phyloP scores from a whole-genome alignment of 2,797 vertebrate species.

The Prunella strophiata region DNA sequence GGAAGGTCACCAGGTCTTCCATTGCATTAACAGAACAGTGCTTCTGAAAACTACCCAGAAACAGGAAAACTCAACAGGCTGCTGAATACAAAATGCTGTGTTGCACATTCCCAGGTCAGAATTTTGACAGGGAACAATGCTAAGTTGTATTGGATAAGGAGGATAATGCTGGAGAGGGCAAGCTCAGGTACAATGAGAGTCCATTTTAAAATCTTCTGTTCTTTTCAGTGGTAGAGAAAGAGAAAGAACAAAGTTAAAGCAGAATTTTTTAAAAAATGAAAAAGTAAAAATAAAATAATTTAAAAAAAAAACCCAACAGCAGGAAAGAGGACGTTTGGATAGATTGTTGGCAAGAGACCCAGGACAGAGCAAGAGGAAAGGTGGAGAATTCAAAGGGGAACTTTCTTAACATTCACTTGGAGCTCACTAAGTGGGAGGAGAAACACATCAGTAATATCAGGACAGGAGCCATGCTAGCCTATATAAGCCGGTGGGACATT shows the following conservation, averaged over 20 bases:
- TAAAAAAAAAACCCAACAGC: not conserved
- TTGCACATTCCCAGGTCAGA: not conserved
- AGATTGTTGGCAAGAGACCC: not conserved
- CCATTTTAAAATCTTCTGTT: not conserved
- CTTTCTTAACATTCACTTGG: not conserved
- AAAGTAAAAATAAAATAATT: not conserved
- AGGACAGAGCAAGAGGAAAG: conserved; percentile 31
- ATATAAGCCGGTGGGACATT: conserved; percentile 47
- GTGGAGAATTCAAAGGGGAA: conserved; percentile 40
- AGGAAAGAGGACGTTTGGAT: not conserved
- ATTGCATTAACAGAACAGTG: not conserved
- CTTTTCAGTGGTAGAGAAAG: not conserved
- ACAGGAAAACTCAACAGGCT: not conserved
- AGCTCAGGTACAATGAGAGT: not conserved
- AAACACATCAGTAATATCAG: conserved; percentile 22
- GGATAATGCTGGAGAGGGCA: rapidly evolving
- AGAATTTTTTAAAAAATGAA: not conserved
- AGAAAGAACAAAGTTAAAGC: not conserved
- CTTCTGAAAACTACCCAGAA: not conserved
- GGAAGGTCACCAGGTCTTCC: not conserved
- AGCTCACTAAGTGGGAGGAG: conserved; percentile 5
- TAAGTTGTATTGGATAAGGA: not conserved
- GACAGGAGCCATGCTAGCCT: conserved; percentile 4
- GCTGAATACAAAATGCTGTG: not conserved
- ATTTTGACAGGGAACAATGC: not conserved